phyloP scores from a whole-genome alignment of 2,888 invertebrate genomes.

The Strigamia transsilvanica region DNA sequence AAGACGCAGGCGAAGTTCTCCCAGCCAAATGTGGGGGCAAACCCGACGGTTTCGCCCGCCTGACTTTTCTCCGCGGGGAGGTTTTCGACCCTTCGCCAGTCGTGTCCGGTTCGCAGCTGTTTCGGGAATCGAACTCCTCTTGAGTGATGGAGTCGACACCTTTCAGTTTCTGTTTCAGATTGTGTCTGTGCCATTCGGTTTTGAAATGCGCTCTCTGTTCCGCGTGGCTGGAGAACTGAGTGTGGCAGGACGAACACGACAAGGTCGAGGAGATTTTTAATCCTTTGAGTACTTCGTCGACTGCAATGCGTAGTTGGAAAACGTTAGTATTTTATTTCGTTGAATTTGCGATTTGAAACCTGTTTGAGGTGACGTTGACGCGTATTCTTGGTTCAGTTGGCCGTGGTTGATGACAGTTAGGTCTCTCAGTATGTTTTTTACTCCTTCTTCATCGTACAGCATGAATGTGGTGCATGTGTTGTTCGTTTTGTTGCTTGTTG shows the following conservation, averaged over 20 bases:
- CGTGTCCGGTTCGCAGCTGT: not conserved
- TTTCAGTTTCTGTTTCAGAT: constrained; percentile 76
- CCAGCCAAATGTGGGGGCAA: not conserved
- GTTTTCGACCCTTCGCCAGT: not conserved
- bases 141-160: constrained; percentile 69
- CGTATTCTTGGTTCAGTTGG: not conserved
- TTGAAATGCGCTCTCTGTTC: constrained; percentile 80
- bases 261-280: not conserved
- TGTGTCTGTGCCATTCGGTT: constrained; percentile 85
- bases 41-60: constrained; percentile 59
- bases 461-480: not conserved
- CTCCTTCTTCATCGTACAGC: not conserved
- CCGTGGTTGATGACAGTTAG: not conserved
- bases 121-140: constrained; percentile 67
- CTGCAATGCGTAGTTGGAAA: too few species aligned
- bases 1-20: not conserved
- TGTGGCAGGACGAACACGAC: not conserved
- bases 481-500: not conserved
- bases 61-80: constrained; percentile 29
- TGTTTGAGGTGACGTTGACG: not conserved
- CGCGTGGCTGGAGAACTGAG: constrained; percentile 53
- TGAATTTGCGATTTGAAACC: not conserved
- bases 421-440: not conserved
- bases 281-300: not conserved
- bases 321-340: not conserved